Base-by-base conservation (phyloP, 2,888 invertebrate genomes). In the Hylaea fasciaria region DNA sequence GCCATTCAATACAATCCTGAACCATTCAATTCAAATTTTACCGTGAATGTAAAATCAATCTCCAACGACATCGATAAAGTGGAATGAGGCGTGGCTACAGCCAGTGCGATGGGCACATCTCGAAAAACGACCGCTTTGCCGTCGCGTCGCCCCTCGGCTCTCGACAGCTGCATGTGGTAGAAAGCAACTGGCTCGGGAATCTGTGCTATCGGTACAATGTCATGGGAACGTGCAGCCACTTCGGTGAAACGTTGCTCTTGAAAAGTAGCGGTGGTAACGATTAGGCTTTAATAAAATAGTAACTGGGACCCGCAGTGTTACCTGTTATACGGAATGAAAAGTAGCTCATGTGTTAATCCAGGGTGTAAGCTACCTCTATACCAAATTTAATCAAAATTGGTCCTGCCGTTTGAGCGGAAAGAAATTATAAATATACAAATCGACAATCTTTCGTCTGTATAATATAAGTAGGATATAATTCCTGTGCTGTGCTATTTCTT, bases 161-260 rank as follows among this genome's bases (percentile, higher is more conserved):
- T 2, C 37, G 59, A 51, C 65, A 51, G 55, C 45, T 62, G 57
- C 64, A 64, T 60, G 65, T 58, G 43, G 51, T 67, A 65, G 66
- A 66, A 68, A 70, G 68, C 51, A 46, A 11, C 14, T 47, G 12
- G 12, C 40, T 40, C 57, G 51, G 57, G 52, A 49, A 70, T 66
- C 64, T 70, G 56, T 66, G 69, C 54, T 70, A 66, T 56, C 45
- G 57, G 62, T 47, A 62, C 68, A 63, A 62, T 65, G 66, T 47
- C 63, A 68, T 68, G 68, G 68, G 68, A 68, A 66, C 55, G 41
- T 28, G 52, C 48, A 39, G 49, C 35, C 29, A 39, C 13, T 50
- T 56, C 28, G 17, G 54, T 48, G 47, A 17, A 55, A 47, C 3
- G 2, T 7, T 28, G 28, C 45, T 7, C 28, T 43, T 43, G 16